Conservation (phyloP, 2,113 vertebrate genomes). For the Podarcis cretensis region DNA sequence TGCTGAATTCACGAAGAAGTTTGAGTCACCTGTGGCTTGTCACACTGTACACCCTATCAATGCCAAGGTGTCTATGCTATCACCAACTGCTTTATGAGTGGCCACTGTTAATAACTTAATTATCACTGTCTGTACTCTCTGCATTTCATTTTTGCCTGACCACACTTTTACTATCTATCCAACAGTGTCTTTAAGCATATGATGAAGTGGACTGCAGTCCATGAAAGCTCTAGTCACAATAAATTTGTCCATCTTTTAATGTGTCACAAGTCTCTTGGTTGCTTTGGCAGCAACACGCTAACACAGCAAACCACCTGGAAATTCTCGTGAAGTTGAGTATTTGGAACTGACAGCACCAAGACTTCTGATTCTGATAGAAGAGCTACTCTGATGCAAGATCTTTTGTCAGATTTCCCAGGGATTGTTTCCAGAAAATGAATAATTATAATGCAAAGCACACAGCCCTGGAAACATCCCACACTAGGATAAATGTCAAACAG, state of each 20-base stretch:
- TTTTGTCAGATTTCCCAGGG: neutral
- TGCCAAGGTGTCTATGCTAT: no score
- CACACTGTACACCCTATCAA: no score
- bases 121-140: no score
- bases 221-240: no score
- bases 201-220: no score
- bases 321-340: neutral
- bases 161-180: neutral
- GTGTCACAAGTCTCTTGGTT: no score
- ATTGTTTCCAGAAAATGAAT: neutral
- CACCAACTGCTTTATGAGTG: no score
- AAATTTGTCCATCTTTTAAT: no score
- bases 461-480: neutral
- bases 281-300: no score
- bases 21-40: no score
- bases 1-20: neutral
- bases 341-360: neutral
- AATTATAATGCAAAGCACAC: neutral
- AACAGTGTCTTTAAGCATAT: neutral
- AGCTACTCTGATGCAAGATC: neutral
- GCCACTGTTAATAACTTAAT: no score
- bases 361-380: neutral
- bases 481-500: neutral
- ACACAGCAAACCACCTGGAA: no score
- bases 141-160: neutral